phyloP scores from a whole-genome alignment of 2,888 invertebrate genomes.

The Perithous albicinctus region DNA sequence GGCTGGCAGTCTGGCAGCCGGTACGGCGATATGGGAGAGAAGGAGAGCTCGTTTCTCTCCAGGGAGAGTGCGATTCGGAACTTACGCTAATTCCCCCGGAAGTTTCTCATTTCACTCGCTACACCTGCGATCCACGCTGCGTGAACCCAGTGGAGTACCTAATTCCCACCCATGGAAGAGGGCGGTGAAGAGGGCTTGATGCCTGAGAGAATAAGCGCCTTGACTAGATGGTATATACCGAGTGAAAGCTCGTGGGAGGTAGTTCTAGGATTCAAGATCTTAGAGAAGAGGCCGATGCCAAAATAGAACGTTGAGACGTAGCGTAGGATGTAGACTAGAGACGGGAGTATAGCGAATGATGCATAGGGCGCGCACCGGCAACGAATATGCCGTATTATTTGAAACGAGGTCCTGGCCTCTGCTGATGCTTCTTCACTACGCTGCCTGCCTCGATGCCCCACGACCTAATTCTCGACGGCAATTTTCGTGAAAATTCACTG shows the following conservation, averaged over 20 bases:
- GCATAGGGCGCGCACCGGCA: slow-evolving; percentile 39
- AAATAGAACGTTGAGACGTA: slow-evolving; percentile 45
- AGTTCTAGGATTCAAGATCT: slow-evolving; percentile 52
- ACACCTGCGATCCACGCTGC: slow-evolving; percentile 55
- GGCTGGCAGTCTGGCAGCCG: slow-evolving; percentile 22
- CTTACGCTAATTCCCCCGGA: slow-evolving; percentile 70
- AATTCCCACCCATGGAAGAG: slow-evolving; percentile 52
- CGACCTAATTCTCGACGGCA: slow-evolving; percentile 59
- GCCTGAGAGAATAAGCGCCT: slow-evolving; percentile 27
- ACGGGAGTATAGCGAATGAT: slow-evolving; percentile 23
- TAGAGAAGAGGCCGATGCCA: slow-evolving; percentile 60
- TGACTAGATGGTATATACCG: slow-evolving; percentile 41
- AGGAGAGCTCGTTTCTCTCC: slow-evolving; percentile 46
- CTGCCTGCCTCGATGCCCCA: slow-evolving; percentile 18
- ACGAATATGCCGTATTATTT: slow-evolving; percentile 64
- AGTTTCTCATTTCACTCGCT: slow-evolving; percentile 69
- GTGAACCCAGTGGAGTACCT: slow-evolving; percentile 62
- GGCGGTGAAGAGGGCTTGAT: slow-evolving; percentile 4
- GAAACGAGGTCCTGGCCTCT: slow-evolving; percentile 49
- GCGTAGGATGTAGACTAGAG: slow-evolving; percentile 16
- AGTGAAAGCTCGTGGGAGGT: slow-evolving; percentile 47
- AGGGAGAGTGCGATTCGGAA: slow-evolving; percentile 66
- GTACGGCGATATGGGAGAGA: slow-evolving; percentile 21
- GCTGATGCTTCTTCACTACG: slow-evolving; percentile 10
- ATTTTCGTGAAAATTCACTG: slow-evolving; percentile 60